A percentile compares a stretch with the other conserved stretches of the same genome.
phyloP scores from a whole-genome alignment of 2,797 vertebrate genomes.

The Malurus leucopterus region DNA sequence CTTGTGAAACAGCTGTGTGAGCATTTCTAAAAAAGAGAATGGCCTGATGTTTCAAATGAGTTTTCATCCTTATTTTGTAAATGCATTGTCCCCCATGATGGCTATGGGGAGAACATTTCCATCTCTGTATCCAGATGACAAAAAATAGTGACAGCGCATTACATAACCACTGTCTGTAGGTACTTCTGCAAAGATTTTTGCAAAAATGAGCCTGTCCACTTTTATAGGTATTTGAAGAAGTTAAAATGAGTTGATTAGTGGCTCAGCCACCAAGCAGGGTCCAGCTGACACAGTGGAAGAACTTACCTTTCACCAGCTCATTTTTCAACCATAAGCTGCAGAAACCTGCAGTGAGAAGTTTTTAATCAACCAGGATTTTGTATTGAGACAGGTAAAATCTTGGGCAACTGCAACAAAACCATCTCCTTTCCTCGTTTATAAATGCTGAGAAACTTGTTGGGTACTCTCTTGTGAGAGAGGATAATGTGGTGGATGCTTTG shows the following conservation, averaged over 20 bases:
- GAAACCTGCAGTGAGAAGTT: neutral
- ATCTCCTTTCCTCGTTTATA: neutral
- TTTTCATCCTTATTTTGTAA: neutral
- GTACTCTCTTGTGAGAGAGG: neutral
- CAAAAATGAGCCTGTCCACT: neutral
- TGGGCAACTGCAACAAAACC: neutral
- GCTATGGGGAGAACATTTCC: neutral
- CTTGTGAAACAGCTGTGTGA: neutral
- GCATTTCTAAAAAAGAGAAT: neutral
- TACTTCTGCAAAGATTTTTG: neutral
- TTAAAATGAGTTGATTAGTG: neutral
- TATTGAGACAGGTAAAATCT: neutral
- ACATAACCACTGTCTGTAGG: neutral
- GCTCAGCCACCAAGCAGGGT: neutral
- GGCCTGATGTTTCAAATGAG: neutral
- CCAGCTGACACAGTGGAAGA: neutral
- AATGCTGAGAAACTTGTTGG: neutral
- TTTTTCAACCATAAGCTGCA: neutral
- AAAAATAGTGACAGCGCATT: neutral
- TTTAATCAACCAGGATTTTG: slow-evolving; percentile 1
- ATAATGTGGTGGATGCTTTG: neutral
- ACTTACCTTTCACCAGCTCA: neutral
- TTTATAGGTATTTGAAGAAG: neutral
- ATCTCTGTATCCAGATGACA: neutral
- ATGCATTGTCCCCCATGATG: rapidly evolving